Base-by-base conservation (phyloP, 2,888 invertebrate species). In the Notodonta ziczac region DNA sequence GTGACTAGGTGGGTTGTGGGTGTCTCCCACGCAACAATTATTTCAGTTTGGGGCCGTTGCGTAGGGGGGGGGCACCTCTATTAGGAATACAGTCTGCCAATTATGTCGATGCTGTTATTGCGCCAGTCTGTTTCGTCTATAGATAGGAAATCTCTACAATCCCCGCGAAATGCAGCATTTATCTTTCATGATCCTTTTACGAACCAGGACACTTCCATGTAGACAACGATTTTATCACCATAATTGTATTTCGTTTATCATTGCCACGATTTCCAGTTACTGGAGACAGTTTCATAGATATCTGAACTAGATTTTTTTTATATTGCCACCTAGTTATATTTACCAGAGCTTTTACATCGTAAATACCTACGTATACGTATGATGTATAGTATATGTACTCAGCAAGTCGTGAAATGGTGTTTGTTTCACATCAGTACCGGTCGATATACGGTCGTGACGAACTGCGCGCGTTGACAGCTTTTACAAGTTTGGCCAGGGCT, bases 371-470 rank as follows among this genome's bases (percentile, higher is more conserved):
- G 13, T 7, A n/a, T n/a, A 24, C 12, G 16, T 24, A 24, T 3
- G 16, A 3, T 5, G 14, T 51, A 12, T 51, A 51, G 24, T 51
- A 6, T 46, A 5, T 70, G 72, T 58, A 70, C 73, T 77, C 76
- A 74, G 73, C 73, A 48, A 54, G 55, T 51, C 56, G 69, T 68
- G 60, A 73, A 76, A 69, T 73, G 74, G 73, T 77, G 81, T 83
- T 83, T 76, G 78, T 74, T 55, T 77, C 78, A 77, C 66, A 78
- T 77, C 80, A 74, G 70, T 76, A 70, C 72, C 69, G 78, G 75
- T 78, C 73, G 80, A 78, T 85, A 86, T 87, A 84, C 81, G 80
- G 82, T 82, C 87, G 84, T 81, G 77, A 78, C 80, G 76, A 80
- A 78, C 79, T 73, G 69, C 58, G 70, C 65, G 66, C 74, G 76